These are phyloP conservation scores for Nematopogon swammerdamellus DNA, from an alignment of 2,888 invertebrate species.

Conservation along the genomic window DNA sequence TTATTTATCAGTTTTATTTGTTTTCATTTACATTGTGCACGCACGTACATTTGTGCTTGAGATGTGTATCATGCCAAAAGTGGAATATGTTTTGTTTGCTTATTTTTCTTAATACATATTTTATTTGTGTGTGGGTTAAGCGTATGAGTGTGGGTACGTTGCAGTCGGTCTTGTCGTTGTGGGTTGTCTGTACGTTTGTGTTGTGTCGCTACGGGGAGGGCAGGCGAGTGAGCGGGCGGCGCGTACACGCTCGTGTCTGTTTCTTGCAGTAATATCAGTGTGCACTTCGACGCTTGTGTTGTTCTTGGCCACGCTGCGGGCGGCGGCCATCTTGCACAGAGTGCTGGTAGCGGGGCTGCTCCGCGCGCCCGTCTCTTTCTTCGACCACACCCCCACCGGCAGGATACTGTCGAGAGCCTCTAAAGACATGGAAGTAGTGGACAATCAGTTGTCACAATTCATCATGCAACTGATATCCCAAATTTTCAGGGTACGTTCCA, in stretches of 20 bases:
- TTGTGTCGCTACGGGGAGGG: too few species aligned
- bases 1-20: too few species aligned
- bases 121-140: too few species aligned
- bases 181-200: too few species aligned
- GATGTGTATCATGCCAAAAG: too few species aligned
- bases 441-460: conserved; percentile 39
- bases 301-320: conserved; percentile 41
- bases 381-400: conserved; percentile 61
- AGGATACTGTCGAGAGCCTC: conserved; percentile 61
- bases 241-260: background rate
- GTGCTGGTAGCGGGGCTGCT: conserved; percentile 43
- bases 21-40: too few species aligned
- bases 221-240: too few species aligned
- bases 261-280: conserved; percentile 1
- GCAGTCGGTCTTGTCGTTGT: too few species aligned
- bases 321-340: conserved; percentile 42
- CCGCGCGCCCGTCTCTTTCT: conserved; percentile 55
- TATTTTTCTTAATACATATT: too few species aligned
- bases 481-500: conserved; percentile 9
- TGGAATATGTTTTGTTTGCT: too few species aligned
- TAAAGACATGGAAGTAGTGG: conserved; percentile 54
- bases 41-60: too few species aligned
- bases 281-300: conserved; percentile 17
- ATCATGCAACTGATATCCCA: conserved; percentile 9
- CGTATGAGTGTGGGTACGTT: too few species aligned